A percentile compares a stretch with the other conserved stretches of the same genome.
phyloP scores from a whole-genome alignment of 2,113 vertebrate genomes.

The Dicerorhinus sumatrensis region DNA sequence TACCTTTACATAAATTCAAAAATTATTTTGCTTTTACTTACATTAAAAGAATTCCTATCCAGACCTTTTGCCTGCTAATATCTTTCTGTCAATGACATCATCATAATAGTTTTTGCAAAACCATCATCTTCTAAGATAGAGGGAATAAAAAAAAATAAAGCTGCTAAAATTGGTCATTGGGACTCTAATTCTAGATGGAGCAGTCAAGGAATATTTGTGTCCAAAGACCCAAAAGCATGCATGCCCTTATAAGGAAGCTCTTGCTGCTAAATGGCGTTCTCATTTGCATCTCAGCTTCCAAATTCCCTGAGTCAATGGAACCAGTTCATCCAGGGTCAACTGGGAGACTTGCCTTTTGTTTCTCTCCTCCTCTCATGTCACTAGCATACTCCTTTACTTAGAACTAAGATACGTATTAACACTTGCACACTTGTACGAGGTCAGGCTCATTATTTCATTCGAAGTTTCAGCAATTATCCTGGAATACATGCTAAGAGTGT shows the following conservation, averaged over 20 bases:
- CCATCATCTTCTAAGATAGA: neutral
- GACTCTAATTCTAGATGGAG: neutral
- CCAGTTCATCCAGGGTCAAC: neutral
- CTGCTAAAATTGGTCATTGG: neutral
- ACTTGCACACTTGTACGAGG: neutral
- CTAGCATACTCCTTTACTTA: neutral
- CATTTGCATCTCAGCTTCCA: neutral
- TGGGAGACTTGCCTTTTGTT: neutral
- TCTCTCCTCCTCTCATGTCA: fast-evolving
- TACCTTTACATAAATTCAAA: neutral
- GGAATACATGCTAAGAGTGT: neutral
- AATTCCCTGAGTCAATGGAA: neutral
- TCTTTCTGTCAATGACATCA: neutral
- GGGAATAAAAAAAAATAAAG: neutral
- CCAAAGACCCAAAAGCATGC: neutral
- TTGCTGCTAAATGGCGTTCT: neutral
- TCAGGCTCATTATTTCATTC: neutral
- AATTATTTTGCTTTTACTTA: neutral
- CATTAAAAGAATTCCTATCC: neutral
- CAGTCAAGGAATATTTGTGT: neutral
- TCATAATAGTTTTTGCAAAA: neutral
- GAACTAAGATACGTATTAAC: neutral
- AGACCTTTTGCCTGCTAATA: neutral
- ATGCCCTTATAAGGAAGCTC: neutral
- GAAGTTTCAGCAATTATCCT: neutral